Conservation (phyloP, 2,113 vertebrate species). For the Gallinago media region DNA sequence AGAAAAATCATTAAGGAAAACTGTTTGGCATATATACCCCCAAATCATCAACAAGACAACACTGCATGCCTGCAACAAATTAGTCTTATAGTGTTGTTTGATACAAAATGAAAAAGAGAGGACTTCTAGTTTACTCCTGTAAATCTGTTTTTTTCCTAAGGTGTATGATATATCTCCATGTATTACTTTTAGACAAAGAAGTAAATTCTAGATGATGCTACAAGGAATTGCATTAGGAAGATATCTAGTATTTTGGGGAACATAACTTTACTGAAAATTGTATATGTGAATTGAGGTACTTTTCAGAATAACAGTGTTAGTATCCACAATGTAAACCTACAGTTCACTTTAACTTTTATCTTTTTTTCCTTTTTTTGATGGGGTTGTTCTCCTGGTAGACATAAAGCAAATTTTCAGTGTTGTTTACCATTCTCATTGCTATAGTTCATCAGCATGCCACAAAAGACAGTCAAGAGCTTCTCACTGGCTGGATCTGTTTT, state of each 20-base stretch:
- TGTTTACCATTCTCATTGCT: conserved; percentile 99
- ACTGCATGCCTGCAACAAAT: neutral
- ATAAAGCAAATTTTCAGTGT: conserved; percentile 80
- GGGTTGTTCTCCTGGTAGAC: conserved; percentile 68
- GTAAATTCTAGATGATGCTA: neutral
- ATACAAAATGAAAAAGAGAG: neutral
- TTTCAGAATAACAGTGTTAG: neutral
- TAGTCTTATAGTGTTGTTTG: neutral
- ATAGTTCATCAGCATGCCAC: conserved; percentile 99
- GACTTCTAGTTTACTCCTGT: neutral
- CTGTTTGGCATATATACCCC: neutral
- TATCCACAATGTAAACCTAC: conserved; percentile 16
- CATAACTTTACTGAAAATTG: conserved; percentile 1
- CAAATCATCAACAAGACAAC: neutral
- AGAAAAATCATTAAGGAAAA: neutral
- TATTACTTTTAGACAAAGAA: neutral
- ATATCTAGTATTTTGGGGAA: neutral
- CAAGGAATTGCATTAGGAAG: neutral
- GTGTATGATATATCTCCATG: neutral
- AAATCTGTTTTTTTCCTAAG: neutral
- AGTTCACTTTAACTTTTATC: neutral
- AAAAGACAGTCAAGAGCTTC: conserved; percentile 99
- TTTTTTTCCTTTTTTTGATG: neutral
- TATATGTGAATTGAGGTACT: neutral
- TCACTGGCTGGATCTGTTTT: conserved; percentile 96